A percentile compares a stretch with the other conserved stretches of the same genome.
Evolutionary conservation across 2,888 invertebrate species (phyloP).

Genomic region (Hirudinaria manillensis): DNA sequence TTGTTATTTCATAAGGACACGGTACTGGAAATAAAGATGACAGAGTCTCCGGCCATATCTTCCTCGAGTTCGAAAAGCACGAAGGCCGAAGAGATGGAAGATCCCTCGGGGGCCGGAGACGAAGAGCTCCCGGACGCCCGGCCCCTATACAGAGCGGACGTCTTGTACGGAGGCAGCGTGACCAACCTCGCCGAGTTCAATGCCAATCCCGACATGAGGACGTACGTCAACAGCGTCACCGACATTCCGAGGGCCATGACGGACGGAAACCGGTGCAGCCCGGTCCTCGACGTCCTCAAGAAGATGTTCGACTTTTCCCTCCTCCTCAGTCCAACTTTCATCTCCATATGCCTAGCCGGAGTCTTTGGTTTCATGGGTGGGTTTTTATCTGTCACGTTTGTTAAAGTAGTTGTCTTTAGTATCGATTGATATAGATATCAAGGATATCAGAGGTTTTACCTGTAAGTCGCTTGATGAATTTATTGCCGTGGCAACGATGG

Average conservation of each 20-base stretch:
- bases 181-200: constrained; percentile 71
- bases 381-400: neutral
- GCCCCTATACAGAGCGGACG: constrained; percentile 90
- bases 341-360: constrained; percentile 67
- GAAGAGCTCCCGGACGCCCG: constrained; percentile 53
- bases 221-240: constrained; percentile 80
- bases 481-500: no score
- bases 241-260: constrained; percentile 56
- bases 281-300: constrained; percentile 57
- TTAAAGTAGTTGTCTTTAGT: neutral
- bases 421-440: no score
- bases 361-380: constrained; percentile 33
- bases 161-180: constrained; percentile 94
- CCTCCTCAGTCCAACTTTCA: constrained; percentile 81
- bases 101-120: constrained; percentile 1
- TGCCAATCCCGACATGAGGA: constrained; percentile 65
- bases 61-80: constrained; percentile 6
- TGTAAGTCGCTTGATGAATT: no score
- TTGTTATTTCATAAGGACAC: no score
- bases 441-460: no score
- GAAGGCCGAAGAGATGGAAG: neutral
- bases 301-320: constrained; percentile 87
- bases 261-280: neutral
- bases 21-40: no score
- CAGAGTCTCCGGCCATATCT: neutral